Evolutionary conservation across 2,888 invertebrate species (phyloP).

Genomic region (Pharmacophagus antenor): DNA sequence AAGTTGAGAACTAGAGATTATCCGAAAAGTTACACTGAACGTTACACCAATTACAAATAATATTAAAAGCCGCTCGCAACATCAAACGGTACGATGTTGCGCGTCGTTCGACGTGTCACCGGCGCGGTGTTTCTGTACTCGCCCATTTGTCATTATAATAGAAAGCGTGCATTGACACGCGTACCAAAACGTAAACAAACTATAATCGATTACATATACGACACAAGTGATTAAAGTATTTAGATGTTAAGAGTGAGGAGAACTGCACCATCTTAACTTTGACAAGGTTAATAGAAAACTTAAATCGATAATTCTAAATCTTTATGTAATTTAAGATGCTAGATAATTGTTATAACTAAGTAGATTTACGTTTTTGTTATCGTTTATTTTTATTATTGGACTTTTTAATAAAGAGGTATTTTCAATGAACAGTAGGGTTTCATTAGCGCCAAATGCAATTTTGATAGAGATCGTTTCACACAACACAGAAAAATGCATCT

Average conservation of each 20-base stretch:
- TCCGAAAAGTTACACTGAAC: constrained; percentile 5
- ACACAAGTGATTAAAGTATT: background rate
- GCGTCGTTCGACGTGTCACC: constrained; percentile 18
- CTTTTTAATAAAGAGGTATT: no score
- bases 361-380: no score
- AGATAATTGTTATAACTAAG: background rate
- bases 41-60: constrained; percentile 18
- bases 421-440: no score
- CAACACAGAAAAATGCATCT: no score
- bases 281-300: no score
- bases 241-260: background rate
- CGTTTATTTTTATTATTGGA: background rate
- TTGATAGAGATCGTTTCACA: no score
- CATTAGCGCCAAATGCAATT: no score
- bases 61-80: constrained; percentile 17
- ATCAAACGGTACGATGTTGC: constrained; percentile 22
- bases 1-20: background rate
- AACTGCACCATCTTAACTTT: no score
- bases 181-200: background rate
- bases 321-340: background rate
- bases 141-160: constrained; percentile 16
- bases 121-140: background rate
- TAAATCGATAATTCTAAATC: background rate
- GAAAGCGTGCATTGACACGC: constrained; percentile 9
- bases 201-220: background rate